phyloP scores from a whole-genome alignment of 2,113 vertebrate species.

The Python bivittatus region DNA sequence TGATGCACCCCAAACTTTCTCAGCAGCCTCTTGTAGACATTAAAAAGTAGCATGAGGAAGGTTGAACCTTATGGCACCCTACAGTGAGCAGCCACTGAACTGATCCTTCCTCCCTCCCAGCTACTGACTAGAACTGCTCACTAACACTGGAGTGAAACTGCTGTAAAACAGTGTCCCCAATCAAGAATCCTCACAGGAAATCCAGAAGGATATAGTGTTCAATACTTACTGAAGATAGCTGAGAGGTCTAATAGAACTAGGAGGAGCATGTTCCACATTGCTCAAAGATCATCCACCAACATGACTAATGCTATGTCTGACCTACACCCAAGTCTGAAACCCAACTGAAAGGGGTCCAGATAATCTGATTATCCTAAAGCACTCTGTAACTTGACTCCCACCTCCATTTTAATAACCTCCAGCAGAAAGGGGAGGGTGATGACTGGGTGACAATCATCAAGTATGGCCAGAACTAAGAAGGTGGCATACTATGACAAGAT shows the following conservation, averaged over 20 bases:
- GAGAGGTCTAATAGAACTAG: background rate
- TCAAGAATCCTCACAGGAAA: background rate
- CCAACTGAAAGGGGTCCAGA: background rate
- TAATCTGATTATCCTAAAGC: background rate
- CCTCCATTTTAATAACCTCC: background rate
- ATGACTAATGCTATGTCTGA: background rate
- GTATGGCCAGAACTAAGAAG: background rate
- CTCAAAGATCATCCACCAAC: background rate
- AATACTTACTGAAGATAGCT: background rate
- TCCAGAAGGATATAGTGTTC: background rate
- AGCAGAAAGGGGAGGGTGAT: background rate
- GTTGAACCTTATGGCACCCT: background rate
- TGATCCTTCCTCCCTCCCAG: background rate
- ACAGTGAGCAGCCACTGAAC: background rate
- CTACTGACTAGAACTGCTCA: background rate
- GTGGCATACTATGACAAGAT: background rate
- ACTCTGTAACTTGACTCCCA: background rate
- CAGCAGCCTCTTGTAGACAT: background rate
- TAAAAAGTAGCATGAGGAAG: background rate
- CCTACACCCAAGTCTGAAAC: background rate
- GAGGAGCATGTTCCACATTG: background rate
- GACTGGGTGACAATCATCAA: background rate
- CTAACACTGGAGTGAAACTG: background rate
- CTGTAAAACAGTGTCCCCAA: background rate
- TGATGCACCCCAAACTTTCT: background rate